phyloP scores from a whole-genome alignment of 2,888 invertebrate genomes.

The Agrilus cyanescens region DNA sequence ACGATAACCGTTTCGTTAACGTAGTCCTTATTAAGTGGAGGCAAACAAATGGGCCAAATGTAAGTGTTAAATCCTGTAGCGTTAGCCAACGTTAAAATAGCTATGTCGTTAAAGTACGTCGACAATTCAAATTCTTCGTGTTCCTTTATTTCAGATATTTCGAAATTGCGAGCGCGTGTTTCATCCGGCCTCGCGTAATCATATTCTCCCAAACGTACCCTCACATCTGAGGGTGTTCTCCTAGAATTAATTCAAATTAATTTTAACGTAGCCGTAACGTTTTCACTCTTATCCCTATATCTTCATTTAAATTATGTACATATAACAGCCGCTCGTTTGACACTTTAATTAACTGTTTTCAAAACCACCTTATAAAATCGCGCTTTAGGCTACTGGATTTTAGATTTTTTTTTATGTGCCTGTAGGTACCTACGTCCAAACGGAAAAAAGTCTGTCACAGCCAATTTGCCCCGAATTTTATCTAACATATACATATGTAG shows the following conservation, averaged over 20 bases:
- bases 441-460: no score
- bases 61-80: conserved; percentile 62
- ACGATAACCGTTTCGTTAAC: conserved; percentile 52
- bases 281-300: not conserved
- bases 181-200: conserved; percentile 57
- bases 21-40: conserved; percentile 43
- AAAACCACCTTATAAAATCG: no score
- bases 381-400: no score
- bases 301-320: no score
- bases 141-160: conserved; percentile 49
- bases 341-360: no score
- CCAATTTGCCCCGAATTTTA: no score
- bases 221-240: conserved; percentile 46
- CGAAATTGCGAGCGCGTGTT: conserved; percentile 57
- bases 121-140: conserved; percentile 56
- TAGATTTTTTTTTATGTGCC: no score
- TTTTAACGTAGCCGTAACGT: not conserved
- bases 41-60: conserved; percentile 77
- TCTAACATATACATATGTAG: not conserved
- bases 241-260: conserved; percentile 31
- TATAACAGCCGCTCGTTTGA: no score
- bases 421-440: no score
- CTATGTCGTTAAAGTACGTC: conserved; percentile 67
- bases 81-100: conserved; percentile 54
- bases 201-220: conserved; percentile 71